Conservation (phyloP, 2,797 vertebrate genomes). For the Furcifer pardalis region DNA sequence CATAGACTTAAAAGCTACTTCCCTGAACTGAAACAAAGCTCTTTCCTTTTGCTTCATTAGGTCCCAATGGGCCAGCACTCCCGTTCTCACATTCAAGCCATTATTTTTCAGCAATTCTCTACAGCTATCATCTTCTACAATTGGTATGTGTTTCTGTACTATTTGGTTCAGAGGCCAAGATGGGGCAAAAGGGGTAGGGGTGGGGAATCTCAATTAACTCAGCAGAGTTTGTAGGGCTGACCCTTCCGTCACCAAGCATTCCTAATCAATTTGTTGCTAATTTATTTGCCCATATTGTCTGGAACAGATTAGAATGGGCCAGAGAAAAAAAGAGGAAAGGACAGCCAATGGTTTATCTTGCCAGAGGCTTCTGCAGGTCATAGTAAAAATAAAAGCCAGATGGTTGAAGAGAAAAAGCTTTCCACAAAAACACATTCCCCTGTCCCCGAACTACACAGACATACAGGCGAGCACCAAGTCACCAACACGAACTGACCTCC, state of each 20-base stretch:
- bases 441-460: background rate
- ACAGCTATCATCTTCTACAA: background rate
- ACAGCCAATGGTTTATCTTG: background rate
- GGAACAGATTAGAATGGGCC: background rate
- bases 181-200: no score
- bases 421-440: background rate
- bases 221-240: background rate
- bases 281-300: background rate
- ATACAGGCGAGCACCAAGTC: background rate
- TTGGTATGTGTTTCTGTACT: background rate
- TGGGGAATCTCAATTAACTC: background rate
- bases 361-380: background rate
- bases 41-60: constrained; percentile 13
- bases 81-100: constrained; percentile 2
- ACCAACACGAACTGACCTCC: background rate
- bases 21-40: constrained; percentile 1
- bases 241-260: background rate
- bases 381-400: background rate
- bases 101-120: constrained; percentile 1
- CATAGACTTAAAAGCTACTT: background rate
- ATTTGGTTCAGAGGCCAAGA: background rate
- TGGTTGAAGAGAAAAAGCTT: background rate
- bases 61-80: background rate
- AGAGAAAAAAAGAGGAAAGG: background rate
- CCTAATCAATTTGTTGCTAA: constrained; percentile 9